Conservation (phyloP, 2,113 vertebrate species). For the Prunella himalayana region DNA sequence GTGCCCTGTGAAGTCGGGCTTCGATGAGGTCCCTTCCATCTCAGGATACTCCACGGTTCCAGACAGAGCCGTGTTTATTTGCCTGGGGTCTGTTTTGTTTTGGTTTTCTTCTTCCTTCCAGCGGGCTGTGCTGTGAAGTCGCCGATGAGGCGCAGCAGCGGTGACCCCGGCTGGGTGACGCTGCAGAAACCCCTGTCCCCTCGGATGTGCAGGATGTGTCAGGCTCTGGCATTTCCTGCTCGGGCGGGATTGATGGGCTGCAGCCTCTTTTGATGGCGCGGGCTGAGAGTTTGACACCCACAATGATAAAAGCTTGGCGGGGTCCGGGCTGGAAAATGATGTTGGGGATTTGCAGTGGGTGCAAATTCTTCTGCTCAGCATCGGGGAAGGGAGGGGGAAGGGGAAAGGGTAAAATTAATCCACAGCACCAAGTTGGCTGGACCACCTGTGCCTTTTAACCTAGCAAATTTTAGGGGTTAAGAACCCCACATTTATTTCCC, state of each 20-base stretch:
- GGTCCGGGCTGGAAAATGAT: not conserved
- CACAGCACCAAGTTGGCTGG: not conserved
- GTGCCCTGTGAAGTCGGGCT: rapidly evolving
- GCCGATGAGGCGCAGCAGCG: not conserved
- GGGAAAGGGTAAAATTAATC: not conserved
- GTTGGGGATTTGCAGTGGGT: not conserved
- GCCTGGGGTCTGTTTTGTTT: not conserved
- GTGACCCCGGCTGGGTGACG: not conserved
- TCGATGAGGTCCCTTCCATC: no score
- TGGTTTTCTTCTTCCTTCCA: not conserved
- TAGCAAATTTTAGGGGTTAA: not conserved
- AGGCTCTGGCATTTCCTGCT: not conserved
- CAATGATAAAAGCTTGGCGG: not conserved
- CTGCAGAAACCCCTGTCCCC: not conserved
- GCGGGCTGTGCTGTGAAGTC: not conserved
- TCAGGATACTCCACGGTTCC: rapidly evolving
- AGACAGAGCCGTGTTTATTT: not conserved
- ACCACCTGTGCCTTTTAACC: not conserved
- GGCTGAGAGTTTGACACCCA: not conserved
- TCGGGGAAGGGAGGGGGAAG: not conserved
- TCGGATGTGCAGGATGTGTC: not conserved
- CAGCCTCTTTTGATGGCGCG: not conserved
- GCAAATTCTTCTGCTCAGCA: not conserved
- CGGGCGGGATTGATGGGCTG: not conserved
- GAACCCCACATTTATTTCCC: not conserved